Evolutionary conservation across 2,888 invertebrate genomes (phyloP).

Genomic region (Lottia scabra): DNA sequence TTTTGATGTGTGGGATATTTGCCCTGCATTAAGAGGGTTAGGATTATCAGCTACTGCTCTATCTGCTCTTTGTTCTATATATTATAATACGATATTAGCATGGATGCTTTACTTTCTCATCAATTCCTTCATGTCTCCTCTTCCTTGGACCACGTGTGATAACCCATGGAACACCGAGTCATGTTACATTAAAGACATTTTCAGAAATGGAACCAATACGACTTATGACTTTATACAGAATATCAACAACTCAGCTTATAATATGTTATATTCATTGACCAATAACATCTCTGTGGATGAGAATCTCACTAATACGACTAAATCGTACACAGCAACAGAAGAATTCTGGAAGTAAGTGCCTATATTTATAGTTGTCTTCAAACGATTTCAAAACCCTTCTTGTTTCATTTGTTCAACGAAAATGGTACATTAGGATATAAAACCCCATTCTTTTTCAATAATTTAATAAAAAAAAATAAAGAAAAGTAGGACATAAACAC

Average conservation of each 20-base stretch:
- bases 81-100: constrained; percentile 96
- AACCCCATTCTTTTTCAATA: too few relatives aligned
- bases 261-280: neutral
- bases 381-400: too few relatives aligned
- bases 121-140: constrained; percentile 86
- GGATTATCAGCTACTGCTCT: constrained; percentile 75
- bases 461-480: too few relatives aligned
- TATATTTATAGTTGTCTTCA: too few relatives aligned
- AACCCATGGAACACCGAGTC: constrained; percentile 71
- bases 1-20: constrained; percentile 73
- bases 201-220: neutral
- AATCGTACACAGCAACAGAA: constrained; percentile 39
- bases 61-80: constrained; percentile 90
- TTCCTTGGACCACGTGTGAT: constrained; percentile 86
- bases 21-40: constrained; percentile 73
- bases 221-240: neutral
- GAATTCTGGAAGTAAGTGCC: constrained; percentile 55
- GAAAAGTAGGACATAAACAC: too few relatives aligned
- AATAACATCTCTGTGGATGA: too few relatives aligned
- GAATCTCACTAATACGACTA: neutral
- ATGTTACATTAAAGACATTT: constrained; percentile 56
- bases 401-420: too few relatives aligned
- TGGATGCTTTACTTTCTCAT: constrained; percentile 95
- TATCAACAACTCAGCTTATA: neutral
- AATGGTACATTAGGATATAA: too few relatives aligned